These are phyloP conservation scores for Mechanitis messenoides DNA, from an alignment of 2,888 invertebrate species.

Conservation along the genomic window DNA sequence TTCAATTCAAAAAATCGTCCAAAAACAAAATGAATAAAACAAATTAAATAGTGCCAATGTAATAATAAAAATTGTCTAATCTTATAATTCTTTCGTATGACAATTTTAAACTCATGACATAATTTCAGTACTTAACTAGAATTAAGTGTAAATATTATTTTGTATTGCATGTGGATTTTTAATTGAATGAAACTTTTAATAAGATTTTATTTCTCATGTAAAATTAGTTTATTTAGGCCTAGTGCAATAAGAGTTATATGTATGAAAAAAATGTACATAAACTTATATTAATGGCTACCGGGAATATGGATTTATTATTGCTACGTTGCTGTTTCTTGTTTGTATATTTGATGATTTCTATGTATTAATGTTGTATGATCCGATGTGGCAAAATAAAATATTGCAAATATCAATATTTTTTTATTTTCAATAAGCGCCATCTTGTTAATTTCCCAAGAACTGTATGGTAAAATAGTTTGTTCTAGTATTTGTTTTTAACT, in stretches of 20 bases:
- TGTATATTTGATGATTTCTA: constrained; percentile 34
- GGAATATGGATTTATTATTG: background rate
- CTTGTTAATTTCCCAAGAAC: background rate
- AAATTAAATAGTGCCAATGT: background rate
- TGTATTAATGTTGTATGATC: constrained; percentile 31
- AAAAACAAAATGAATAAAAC: background rate
- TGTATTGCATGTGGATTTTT: constrained; percentile 4
- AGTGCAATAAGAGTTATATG: constrained; percentile 1
- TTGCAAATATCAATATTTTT: constrained; percentile 14
- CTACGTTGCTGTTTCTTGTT: constrained; percentile 23
- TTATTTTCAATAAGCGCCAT: constrained; percentile 5
- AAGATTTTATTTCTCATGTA: background rate
- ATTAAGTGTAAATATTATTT: constrained; percentile 28
- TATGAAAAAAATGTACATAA: background rate
- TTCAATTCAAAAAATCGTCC: background rate
- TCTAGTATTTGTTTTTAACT: background rate
- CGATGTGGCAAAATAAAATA: constrained; percentile 30
- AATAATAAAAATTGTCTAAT: constrained; percentile 1
- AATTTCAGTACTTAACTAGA: constrained; percentile 57
- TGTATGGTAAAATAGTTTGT: background rate
- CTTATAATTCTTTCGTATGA: background rate
- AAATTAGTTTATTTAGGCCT: constrained; percentile 4
- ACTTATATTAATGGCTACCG: background rate
- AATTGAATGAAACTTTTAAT: background rate
- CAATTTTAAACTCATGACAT: constrained; percentile 52